Evolutionary conservation across 2,797 vertebrate species (phyloP), one percentile per base, ranked within the genome.

Genomic region (Myotis myotis): DNA sequence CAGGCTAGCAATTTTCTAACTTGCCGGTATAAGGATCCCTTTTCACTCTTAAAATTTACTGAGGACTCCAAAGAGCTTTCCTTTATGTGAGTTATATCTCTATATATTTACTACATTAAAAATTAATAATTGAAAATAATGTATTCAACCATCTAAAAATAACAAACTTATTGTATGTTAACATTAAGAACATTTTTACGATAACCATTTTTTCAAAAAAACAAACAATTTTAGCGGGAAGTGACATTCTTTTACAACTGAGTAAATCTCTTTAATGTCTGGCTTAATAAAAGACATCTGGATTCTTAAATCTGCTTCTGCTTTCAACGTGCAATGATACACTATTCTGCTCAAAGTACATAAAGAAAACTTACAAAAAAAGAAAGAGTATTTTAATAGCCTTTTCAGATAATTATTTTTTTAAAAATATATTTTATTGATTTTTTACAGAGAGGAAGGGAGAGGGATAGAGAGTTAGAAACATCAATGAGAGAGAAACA

Each of bases 201-300:
- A 38, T 91, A 94, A 71, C 22, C 84, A 79, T 30, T 33, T 93
- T 95, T 93, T 93, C 10, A 72, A 12, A 81, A 96, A 94, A 51
- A 64, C 19, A 79, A 87, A 94, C 88, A 78, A 55, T 10, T 70
- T 89, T 80, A 80, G 17, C 78, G 19, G 66, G 25, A 51, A 76
- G 17, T 62, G 33, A 90, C n/a, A 85, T 82, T 92, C 44, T 91
- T 90, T 95, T 76, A 88, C 15, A 93, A 91, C 19, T 71, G 53
- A 68, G 62, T 79, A 93, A 94, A 93, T 86, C 83, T 96, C 87
- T 70, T 91, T 51, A 89, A 79, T 66, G 22, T 82, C 6, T 81
- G 81, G 44, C 47, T 92, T 93, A 93, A 80, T 19, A 53, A 22
- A 93, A 71, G 55, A 76, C 38, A 91, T 33, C 12, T 91, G 33